Evolutionary conservation across 1,140 invertebrate genomes (phyloP).

Genomic region (Leptonema lineaticorne): DNA sequence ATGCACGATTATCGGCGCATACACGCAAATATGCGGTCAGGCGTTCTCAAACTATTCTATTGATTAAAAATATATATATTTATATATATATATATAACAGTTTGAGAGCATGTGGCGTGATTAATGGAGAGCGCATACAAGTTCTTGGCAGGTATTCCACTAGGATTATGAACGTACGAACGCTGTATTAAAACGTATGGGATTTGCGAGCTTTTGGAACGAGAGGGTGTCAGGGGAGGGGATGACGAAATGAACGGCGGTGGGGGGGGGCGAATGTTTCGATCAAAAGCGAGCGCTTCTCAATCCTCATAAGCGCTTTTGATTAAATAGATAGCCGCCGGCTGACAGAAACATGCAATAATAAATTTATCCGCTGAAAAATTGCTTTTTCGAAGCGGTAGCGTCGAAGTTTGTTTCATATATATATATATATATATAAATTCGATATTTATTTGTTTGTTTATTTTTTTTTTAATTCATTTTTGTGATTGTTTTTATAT

Average conservation of each 20-base stretch:
- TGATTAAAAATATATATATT: neutral
- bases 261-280: neutral
- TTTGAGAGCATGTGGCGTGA: neutral
- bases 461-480: too few relatives aligned
- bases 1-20: too few relatives aligned
- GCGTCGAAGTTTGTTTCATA: neutral
- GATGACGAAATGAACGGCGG: neutral
- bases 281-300: constrained; percentile 14
- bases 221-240: neutral
- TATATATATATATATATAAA: neutral
- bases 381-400: neutral
- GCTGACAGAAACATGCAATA: constrained; percentile 5
- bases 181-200: constrained; percentile 5
- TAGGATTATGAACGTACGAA: neutral
- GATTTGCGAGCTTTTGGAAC: neutral
- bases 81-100: neutral
- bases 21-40: too few relatives aligned
- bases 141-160: constrained; percentile 12
- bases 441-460: too few relatives aligned
- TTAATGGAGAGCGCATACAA: constrained; percentile 13
- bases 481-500: too few relatives aligned
- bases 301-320: constrained; percentile 5
- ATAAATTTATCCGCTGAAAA: neutral
- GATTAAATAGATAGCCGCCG: constrained; percentile 3
- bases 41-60: constrained; percentile 3